Base-by-base conservation (phyloP, 2,888 invertebrate genomes). In the Drosophila recens region DNA sequence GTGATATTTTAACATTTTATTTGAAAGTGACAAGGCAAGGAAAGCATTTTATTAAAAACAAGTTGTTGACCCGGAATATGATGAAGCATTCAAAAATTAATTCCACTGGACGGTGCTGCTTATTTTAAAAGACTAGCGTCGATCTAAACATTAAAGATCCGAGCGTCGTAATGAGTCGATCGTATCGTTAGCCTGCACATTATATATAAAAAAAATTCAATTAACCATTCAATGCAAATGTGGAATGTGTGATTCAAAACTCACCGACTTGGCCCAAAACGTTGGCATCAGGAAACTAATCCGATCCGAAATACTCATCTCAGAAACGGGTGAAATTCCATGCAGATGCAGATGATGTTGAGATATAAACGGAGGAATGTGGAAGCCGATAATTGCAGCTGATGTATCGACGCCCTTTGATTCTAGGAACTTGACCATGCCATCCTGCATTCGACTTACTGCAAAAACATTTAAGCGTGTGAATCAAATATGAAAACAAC, bases 321-420 rank as follows among this genome's bases (percentile, higher is more conserved):
- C 94, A 0, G 95, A 94, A n/a, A 94, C 94, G 0, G 98, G 97
- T 0, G 96, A 95, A 62, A 98, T 98, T 0, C 96, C 95, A 89
- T 98, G 98, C 45, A 98, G 93, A 92, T 98, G 98, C 33, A 92
- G 75, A 92, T 98, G 98, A 51, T 93, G 92, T 0, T 98, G 95
- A 9, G 96, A 95, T 70, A 96, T 95, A 92, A 98, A 98, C 0
- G 98, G 98, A 0, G 98, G 98, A 96, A 97, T 96, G 91, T 98
- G 98, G 90, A 97, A 98, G 0, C 98, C 98, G 51, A 95, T 93
- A 64, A 95, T 93, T 20, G 93, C 92, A 56, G 94, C 93, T 0
- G 92, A 89, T 0, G 91, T 33, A 0, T 93, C 86, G 0, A 94
- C 91, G 33, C 94, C 93, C 77, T 94, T 93, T 20, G 94, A 93